Evolutionary conservation across 2,113 vertebrate species (phyloP).

Genomic region (Mesoclemmys tuberculata): DNA sequence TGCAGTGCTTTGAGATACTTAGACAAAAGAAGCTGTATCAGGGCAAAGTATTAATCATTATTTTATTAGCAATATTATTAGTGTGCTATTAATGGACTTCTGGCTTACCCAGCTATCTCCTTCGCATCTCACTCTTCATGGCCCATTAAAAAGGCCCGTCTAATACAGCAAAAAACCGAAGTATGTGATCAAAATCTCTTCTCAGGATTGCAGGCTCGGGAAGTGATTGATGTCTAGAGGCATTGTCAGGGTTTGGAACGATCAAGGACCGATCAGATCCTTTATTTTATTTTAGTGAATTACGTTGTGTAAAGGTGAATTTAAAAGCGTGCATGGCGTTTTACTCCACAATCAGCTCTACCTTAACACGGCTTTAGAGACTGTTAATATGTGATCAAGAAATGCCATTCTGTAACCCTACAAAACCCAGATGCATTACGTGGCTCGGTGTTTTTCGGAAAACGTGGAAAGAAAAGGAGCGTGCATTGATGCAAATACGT

Average conservation of each 20-base stretch:
- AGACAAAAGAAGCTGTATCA: not conserved
- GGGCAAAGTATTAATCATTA: not conserved
- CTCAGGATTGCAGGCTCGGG: not conserved
- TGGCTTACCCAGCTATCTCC: not conserved
- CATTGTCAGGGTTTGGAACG: not conserved
- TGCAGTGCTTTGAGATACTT: not conserved
- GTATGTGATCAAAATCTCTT: not conserved
- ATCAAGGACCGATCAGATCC: too few species aligned
- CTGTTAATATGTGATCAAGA: not conserved
- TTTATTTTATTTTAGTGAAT: not conserved
- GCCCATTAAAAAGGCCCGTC: constrained; percentile 26
- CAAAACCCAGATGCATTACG: not conserved
- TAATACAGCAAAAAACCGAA: not conserved
- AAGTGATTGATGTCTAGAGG: not conserved
- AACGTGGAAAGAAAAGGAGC: not conserved
- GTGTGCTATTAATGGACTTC: not conserved
- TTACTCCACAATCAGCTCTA: not conserved
- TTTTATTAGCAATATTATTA: not conserved
- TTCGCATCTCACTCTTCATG: not conserved
- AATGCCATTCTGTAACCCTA: not conserved
- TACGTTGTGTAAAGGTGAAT: not conserved
- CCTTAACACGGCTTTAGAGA: not conserved
- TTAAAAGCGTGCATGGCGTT: not conserved
- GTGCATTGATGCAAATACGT: not conserved
- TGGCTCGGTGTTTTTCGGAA: not conserved